Base-by-base conservation (phyloP, 1,140 invertebrate genomes). In the Tribolium madens region DNA sequence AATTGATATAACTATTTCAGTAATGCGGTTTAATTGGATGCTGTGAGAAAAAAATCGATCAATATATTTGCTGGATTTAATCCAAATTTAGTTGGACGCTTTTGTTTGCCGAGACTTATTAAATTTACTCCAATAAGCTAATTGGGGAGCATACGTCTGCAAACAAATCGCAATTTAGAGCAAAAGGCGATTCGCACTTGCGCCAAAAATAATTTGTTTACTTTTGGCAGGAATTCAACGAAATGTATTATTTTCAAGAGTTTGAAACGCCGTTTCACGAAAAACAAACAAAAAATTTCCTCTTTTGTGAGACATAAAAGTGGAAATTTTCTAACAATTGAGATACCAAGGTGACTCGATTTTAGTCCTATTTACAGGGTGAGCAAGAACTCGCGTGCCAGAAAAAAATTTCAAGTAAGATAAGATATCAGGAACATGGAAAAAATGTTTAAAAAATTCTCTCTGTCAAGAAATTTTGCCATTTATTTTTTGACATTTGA, bases 121-220 rank as follows among this genome's bases (percentile, higher is more conserved):
- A 21, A 57, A 57, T 57, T 57, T 57, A 57, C 3, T 57, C 17
- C 52, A 57, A 57, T 57, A 21, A 57, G 52, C 52, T 57, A 57
- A 57, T 57, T 57, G 52, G 52, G 52, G 48, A 52, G 15, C 0
- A n/a, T 26, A 57, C 14, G 17, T 0, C n/a, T 9, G 17, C 15
- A 57, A 57, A 57, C 52, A 57, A 57, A 57, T 57, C 17, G 52
- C 17, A 21, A 57, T 57, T 50, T 50, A 2, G 6, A 4, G 13
- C 48, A 17, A 50, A 50, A 57, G 14, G 14, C 52, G 52, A 17
- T 53, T 14, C 14, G 13, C 17, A 57, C 52, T 42, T 18, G 52
- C 52, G 14, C 10, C 52, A 3, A 57, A 57, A 57, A 18, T 57
- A 57, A 18, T 1, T 21, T 57, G 14, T 57, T 57, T 57, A 14